Evolutionary conservation across 2,113 vertebrate species (phyloP).

Genomic region (Daboia siamensis): DNA sequence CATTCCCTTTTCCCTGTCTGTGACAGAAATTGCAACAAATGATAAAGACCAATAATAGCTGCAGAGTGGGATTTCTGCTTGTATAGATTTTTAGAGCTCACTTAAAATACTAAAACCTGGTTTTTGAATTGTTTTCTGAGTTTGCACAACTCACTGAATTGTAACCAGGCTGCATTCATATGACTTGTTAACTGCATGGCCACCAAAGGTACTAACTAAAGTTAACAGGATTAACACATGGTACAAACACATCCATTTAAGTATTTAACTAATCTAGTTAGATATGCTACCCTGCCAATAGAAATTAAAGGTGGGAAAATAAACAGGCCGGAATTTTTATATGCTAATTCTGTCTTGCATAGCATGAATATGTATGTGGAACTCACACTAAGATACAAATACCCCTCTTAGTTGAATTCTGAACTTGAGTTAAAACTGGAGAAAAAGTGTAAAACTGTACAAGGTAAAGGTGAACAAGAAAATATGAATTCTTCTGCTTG

Average conservation of each 20-base stretch:
- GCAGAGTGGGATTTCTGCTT: neutral
- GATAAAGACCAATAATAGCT: neutral
- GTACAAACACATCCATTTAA: neutral
- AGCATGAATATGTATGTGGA: too few species aligned
- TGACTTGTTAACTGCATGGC: neutral
- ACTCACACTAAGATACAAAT: neutral
- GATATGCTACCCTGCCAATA: neutral
- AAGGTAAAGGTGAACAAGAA: neutral
- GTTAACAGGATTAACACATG: neutral
- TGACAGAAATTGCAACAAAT: neutral
- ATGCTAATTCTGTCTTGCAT: neutral
- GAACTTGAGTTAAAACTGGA: neutral
- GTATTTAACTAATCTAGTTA: neutral
- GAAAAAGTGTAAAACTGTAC: neutral
- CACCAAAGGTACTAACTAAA: neutral
- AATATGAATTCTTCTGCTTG: neutral
- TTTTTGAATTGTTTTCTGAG: neutral
- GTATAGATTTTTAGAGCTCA: neutral
- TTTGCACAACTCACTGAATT: neutral
- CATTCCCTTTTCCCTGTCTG: neutral
- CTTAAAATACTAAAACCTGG: neutral
- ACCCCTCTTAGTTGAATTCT: neutral
- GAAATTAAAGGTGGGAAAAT: neutral
- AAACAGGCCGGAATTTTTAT: neutral
- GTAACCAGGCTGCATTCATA: neutral